phyloP scores from a whole-genome alignment of 2,113 vertebrate species.

The Dascyllus trimaculatus region DNA sequence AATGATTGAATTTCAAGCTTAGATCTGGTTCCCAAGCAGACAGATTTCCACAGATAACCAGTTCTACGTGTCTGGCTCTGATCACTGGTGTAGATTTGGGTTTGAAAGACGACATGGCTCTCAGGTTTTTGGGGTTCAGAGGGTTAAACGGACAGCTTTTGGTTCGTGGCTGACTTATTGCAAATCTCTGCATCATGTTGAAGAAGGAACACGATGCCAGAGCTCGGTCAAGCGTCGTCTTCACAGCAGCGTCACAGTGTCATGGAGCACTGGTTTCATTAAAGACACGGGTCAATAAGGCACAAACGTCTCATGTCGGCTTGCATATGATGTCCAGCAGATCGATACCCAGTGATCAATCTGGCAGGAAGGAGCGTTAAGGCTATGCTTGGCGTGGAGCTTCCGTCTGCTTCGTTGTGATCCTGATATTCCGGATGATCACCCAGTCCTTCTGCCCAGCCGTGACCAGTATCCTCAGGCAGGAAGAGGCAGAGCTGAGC shows the following conservation, averaged over 20 bases:
- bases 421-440: conserved; percentile 84
- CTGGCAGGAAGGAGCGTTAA: neutral
- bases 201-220: neutral
- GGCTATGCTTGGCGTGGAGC: neutral
- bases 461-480: conserved; percentile 85
- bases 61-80: no score
- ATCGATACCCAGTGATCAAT: neutral
- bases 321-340: neutral
- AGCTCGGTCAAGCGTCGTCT: conserved; percentile 14
- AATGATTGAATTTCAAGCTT: no score
- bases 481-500: conserved; percentile 61
- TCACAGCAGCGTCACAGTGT: neutral
- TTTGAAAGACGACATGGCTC: no score
- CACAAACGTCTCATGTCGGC: conserved; percentile 13
- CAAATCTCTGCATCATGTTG: neutral
- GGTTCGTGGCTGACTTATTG: neutral
- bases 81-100: no score
- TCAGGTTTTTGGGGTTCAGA: no score
- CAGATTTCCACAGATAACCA: no score
- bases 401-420: conserved; percentile 48
- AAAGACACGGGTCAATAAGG: conserved; percentile 20
- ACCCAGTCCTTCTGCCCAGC: conserved; percentile 85
- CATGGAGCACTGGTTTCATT: neutral
- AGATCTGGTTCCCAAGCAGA: no score
- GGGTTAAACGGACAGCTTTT: no score